These are phyloP conservation scores for Macaca mulatta DNA, from an alignment of 2,113 vertebrate genomes.

Conservation along the genomic window DNA sequence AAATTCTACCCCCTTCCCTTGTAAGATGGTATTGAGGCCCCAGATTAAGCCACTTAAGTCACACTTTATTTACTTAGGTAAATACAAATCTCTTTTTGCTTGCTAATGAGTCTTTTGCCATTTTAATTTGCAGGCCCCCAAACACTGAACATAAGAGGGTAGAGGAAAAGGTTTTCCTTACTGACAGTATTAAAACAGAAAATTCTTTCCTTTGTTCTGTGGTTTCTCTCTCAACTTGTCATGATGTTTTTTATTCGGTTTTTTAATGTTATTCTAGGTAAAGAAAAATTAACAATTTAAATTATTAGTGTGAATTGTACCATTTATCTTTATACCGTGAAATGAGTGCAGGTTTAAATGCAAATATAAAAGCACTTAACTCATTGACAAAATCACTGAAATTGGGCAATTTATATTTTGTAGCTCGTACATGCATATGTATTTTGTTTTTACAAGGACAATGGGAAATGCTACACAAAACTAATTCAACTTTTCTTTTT, in stretches of 20 bases:
- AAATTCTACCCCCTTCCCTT: neutral
- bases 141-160: neutral
- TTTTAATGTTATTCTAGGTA: neutral
- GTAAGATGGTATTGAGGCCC: neutral
- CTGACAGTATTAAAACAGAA: constrained; percentile 16
- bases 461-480: neutral
- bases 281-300: constrained; percentile 5
- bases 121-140: neutral
- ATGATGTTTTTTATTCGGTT: neutral
- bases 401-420: constrained; percentile 4
- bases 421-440: neutral
- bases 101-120: neutral
- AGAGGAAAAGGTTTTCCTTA: neutral
- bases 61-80: neutral
- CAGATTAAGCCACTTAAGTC: neutral
- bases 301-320: constrained; percentile 2
- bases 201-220: neutral
- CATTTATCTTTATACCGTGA: neutral
- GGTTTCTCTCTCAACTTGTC: neutral
- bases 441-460: constrained; percentile 39
- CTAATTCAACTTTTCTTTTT: neutral
- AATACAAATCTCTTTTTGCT: neutral
- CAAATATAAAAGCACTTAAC: constrained; percentile 43
- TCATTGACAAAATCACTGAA: neutral
- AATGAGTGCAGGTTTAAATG: neutral